Evolutionary conservation across 2,888 invertebrate species (phyloP).

Genomic region (Drosophila atripex): DNA sequence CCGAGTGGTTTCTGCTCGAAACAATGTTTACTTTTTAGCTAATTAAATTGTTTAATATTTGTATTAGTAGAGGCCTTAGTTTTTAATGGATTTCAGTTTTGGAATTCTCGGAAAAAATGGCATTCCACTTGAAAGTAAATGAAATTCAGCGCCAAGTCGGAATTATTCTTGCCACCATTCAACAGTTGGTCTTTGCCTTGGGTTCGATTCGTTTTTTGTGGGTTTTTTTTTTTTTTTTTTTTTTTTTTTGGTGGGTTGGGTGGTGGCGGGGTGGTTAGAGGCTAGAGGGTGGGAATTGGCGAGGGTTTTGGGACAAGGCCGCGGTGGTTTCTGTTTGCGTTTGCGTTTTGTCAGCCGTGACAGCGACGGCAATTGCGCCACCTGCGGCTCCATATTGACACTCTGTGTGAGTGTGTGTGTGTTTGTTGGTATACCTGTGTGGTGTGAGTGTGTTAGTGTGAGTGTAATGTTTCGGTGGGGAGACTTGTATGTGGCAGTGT

Average conservation of each 20-base stretch:
- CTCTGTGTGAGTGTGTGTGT: conserved; percentile 26
- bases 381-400: conserved; percentile 75
- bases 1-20: neutral
- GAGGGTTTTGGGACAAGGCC: conserved; percentile 60
- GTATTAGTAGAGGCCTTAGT: no score
- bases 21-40: neutral
- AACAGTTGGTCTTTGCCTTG: conserved; percentile 55
- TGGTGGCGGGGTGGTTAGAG: neutral
- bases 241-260: no score
- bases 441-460: neutral
- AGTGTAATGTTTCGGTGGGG: conserved; percentile 16
- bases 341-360: conserved; percentile 73
- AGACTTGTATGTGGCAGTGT: no score
- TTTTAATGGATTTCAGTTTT: no score
- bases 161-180: conserved; percentile 56
- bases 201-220: conserved; percentile 43
- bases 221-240: conserved; percentile 3
- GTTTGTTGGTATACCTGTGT: no score
- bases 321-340: conserved; percentile 71
- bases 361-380: conserved; percentile 59
- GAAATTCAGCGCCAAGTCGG: conserved; percentile 44
- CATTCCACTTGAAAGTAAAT: conserved; percentile 57
- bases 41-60: conserved; percentile 6
- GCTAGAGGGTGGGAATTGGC: conserved; percentile 2
- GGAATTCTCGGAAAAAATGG: no score